These are phyloP conservation scores for Mallotus villosus DNA, from an alignment of 2,797 vertebrate genomes.

Conservation along the genomic window DNA sequence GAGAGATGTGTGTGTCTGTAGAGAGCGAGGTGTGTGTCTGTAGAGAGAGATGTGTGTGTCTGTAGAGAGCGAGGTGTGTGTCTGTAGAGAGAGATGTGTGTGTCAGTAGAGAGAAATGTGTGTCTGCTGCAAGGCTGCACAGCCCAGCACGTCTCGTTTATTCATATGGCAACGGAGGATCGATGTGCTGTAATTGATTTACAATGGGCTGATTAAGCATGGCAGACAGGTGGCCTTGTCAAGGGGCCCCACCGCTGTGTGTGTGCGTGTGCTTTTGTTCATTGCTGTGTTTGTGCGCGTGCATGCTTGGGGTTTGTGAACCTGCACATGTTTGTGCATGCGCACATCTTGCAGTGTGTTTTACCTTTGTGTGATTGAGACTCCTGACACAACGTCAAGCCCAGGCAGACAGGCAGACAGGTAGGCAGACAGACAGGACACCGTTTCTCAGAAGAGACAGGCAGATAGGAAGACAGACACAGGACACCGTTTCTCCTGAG, in stretches of 20 bases:
- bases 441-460: too few species aligned
- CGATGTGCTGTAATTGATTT: conserved; percentile 54
- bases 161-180: conserved; percentile 40
- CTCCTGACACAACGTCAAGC: conserved; percentile 18
- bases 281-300: neutral
- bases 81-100: too few species aligned
- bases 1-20: conserved; percentile 1
- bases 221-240: conserved; percentile 33
- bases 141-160: conserved; percentile 28
- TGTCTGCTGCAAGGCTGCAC: conserved; percentile 17
- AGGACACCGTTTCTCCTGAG: too few species aligned
- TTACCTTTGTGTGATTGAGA: conserved; percentile 11
- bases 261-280: neutral
- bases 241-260: neutral
- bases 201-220: conserved; percentile 43
- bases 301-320: neutral
- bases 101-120: neutral
- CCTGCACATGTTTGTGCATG: neutral
- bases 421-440: too few species aligned
- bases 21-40: neutral
- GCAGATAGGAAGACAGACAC: too few species aligned
- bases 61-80: neutral
- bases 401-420: neutral
- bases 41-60: neutral
- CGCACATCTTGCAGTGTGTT: neutral